Evolutionary conservation across 2,888 invertebrate species (phyloP).

Genomic region (Oligia latruncula): DNA sequence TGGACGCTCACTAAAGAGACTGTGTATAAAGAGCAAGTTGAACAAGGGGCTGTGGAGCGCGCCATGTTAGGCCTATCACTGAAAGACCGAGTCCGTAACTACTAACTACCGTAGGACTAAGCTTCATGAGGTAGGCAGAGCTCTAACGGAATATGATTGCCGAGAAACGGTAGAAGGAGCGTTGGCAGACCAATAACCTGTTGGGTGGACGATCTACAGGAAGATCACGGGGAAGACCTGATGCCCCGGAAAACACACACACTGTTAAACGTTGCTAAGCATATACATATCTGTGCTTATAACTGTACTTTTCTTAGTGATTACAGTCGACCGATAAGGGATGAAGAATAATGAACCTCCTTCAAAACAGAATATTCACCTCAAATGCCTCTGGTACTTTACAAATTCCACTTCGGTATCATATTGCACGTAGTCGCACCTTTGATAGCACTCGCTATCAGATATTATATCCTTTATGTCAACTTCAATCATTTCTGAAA

Average conservation of each 20-base stretch:
- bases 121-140: background rate
- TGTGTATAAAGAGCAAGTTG: background rate
- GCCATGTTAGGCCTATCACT: background rate
- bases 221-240: background rate
- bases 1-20: background rate
- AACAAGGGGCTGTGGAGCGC: background rate
- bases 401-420: conserved; percentile 79
- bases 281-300: background rate
- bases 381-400: conserved; percentile 62
- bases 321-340: background rate
- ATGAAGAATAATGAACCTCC: background rate
- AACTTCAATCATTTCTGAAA: conserved; percentile 75
- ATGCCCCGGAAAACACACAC: too few relatives aligned
- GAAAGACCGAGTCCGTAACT: background rate
- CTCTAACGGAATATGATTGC: too few relatives aligned
- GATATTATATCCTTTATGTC: conserved; percentile 73
- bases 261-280: background rate
- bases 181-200: background rate
- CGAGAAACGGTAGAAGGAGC: background rate
- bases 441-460: conserved; percentile 78
- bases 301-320: background rate
- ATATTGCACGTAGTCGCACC: conserved; percentile 83
- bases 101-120: background rate
- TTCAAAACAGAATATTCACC: conserved; percentile 56
- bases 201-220: background rate